Base-by-base conservation (phyloP, 2,888 invertebrate species). In the Tinea trinotella region DNA sequence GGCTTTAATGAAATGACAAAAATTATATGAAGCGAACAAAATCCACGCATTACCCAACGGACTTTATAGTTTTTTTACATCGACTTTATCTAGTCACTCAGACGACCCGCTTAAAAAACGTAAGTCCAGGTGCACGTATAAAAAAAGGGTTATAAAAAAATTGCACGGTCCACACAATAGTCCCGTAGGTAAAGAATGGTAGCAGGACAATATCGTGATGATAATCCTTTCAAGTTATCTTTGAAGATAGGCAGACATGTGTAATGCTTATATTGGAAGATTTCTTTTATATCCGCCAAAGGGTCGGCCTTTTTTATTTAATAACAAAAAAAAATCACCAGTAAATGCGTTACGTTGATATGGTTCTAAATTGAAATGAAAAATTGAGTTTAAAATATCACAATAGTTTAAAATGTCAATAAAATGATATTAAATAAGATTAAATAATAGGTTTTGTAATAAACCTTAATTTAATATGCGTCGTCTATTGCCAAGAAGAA, bases 41-140 rank as follows among this genome's bases (percentile, higher is more conserved):
- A 30, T 30, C n/a, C n/a, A n/a, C n/a, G n/a, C n/a, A 30, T 22
- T 5, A 7, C 35, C 35, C 7, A 40, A 40, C 40, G 15, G 13
- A 15, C 40, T 4, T 17, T 17, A 19, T 63, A 67, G 74, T 75
- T 75, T 78, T 77, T 74, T 72, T 74, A 68, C 65, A 61, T 64
- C 71, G 69, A 73, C 72, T 72, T 70, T 76, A 74, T 79, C 74
- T 50, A 6, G 50, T 50, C 24, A 72, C 61, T 65, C 59, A 60
- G 66, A 50, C 64, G 76, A 76, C 76, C 70, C 3, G 2, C 6
- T 18, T 66, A 73, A 80, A 81, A 79, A 79, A 72, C 63, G 56
- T 36, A 65, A 63, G 64, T 68, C 82, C 82, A 80, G 82, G 79
- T 82, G 81, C 60, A 61, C 59, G 54, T 17, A 57, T 46, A 59